Evolutionary conservation across 2,888 invertebrate species (phyloP).

Genomic region (Tipula unca): DNA sequence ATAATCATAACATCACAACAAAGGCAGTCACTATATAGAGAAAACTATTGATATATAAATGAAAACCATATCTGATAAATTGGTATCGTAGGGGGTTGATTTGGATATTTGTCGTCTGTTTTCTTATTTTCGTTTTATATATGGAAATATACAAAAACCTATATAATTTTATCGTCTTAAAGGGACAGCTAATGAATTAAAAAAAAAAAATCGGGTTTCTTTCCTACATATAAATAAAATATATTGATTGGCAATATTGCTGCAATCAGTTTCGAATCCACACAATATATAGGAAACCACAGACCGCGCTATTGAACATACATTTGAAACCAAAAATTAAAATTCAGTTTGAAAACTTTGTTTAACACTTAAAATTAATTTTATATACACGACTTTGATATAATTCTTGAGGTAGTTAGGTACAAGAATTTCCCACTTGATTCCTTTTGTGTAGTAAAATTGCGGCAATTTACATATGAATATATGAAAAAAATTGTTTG

Average conservation of each 20-base stretch:
- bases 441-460: neutral
- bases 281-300: too few species aligned
- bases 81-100: neutral
- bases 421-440: neutral
- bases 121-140: neutral
- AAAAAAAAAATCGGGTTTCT: neutral
- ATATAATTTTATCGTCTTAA: neutral
- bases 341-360: neutral
- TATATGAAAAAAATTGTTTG: neutral
- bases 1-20: neutral
- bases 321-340: neutral
- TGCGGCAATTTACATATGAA: neutral
- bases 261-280: neutral
- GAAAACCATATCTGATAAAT: neutral
- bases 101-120: neutral
- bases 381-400: neutral
- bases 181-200: conserved; percentile 9
- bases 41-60: neutral
- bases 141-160: neutral
- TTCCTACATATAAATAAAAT: neutral
- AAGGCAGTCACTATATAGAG: neutral
- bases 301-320: neutral
- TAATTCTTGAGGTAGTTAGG: neutral
- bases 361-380: neutral
- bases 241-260: neutral